phyloP scores from a whole-genome alignment of 2,888 invertebrate genomes.

The Myopa tessellatipennis region DNA sequence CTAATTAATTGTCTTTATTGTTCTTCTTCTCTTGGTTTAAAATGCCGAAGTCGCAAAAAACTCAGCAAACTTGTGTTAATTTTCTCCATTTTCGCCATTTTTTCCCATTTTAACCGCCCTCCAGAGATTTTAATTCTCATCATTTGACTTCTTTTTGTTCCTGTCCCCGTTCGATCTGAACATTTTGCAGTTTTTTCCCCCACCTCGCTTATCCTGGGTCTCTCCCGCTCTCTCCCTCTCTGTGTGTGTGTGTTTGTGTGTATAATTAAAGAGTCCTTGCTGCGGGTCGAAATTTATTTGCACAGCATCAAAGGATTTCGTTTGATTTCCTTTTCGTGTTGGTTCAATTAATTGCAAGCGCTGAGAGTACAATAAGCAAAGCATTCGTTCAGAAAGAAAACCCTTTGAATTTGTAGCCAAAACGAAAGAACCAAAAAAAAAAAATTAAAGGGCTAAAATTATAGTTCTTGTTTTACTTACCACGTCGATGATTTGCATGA shows the following conservation, averaged over 20 bases:
- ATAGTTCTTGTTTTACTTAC: slow-evolving; percentile 71
- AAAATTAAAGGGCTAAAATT: background rate
- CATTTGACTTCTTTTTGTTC: too few relatives aligned
- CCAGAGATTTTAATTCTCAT: too few relatives aligned
- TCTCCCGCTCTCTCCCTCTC: too few relatives aligned
- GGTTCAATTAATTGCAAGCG: slow-evolving; percentile 13
- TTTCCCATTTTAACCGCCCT: too few relatives aligned
- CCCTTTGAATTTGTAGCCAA: background rate
- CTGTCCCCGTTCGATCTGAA: too few relatives aligned
- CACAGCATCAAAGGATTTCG: slow-evolving; percentile 15
- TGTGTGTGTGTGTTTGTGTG: too few relatives aligned
- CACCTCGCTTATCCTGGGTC: background rate
- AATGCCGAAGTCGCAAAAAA: too few relatives aligned
- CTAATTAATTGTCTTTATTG: too few relatives aligned
- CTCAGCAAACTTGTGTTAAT: too few relatives aligned
- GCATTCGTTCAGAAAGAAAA: background rate
- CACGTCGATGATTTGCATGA: slow-evolving; percentile 98
- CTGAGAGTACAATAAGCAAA: background rate
- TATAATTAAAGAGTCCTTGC: background rate
- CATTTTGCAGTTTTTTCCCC: background rate
- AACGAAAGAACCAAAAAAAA: too few relatives aligned
- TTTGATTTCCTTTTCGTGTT: background rate
- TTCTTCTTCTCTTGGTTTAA: too few relatives aligned
- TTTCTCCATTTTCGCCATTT: too few relatives aligned
- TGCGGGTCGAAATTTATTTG: slow-evolving; percentile 9